Evolutionary conservation across 2,888 invertebrate species (phyloP).

Genomic region (Creontiades dilutus): DNA sequence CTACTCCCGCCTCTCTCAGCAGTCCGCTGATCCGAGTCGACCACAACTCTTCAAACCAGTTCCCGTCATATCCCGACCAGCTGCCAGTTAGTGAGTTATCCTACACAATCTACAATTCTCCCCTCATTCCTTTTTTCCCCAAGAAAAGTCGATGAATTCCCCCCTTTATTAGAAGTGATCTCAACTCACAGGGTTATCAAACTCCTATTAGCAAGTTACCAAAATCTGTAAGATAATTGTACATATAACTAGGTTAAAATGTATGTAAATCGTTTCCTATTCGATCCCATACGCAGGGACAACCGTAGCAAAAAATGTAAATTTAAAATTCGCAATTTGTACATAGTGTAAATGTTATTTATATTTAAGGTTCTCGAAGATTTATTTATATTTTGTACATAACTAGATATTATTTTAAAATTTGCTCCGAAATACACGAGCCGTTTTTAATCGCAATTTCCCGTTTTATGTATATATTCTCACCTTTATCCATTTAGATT

Average conservation of each 20-base stretch:
- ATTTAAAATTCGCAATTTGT: conserved; percentile 20
- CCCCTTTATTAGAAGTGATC: conserved; percentile 12
- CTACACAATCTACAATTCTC: background rate
- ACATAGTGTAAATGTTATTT: conserved; percentile 41
- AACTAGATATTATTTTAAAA: conserved; percentile 29
- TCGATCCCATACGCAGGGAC: conserved; percentile 23
- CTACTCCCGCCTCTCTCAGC: conserved; percentile 64
- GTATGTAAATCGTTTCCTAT: background rate
- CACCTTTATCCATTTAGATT: too few relatives aligned
- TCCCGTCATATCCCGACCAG: conserved; percentile 74
- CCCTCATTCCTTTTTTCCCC: background rate
- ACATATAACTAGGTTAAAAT: conserved; percentile 21
- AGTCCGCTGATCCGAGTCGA: conserved; percentile 53
- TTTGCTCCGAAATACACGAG: conserved; percentile 19
- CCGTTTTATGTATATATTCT: too few relatives aligned
- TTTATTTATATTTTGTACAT: conserved; percentile 64
- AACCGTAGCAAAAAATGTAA: conserved; percentile 13
- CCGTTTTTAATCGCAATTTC: conserved; percentile 10
- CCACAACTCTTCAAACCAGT: conserved; percentile 75
- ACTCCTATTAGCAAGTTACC: conserved; percentile 57
- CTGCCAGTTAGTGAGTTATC: conserved; percentile 74
- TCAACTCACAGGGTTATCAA: conserved; percentile 56
- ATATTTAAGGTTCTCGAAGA: conserved; percentile 28
- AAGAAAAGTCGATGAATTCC: background rate
- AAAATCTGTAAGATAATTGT: conserved; percentile 55